These are phyloP conservation scores for Sicus ferrugineus DNA, from an alignment of 2,888 invertebrate species.

Conservation along the genomic window DNA sequence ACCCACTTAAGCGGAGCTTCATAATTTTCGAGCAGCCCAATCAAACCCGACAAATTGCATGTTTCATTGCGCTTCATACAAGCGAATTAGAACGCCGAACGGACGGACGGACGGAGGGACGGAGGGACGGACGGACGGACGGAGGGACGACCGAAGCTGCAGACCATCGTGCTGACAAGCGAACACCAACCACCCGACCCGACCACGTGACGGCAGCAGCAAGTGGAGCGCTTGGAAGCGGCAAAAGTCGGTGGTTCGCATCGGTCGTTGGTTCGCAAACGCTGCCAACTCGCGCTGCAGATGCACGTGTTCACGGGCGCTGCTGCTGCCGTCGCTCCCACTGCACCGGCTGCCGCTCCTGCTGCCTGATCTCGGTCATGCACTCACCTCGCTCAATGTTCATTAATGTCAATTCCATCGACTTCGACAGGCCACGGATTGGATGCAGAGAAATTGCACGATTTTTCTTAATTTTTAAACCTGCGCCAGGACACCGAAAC, in stretches of 20 bases:
- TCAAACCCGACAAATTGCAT: slow-evolving; percentile 1
- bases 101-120: too few species aligned
- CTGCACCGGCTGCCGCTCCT: neutral
- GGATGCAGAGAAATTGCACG: slow-evolving; percentile 42
- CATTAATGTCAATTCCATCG: slow-evolving; percentile 46
- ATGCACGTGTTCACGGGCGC: slow-evolving; percentile 8
- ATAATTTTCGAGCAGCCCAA: slow-evolving; percentile 13
- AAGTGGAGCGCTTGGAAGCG: neutral
- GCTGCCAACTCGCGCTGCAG: neutral
- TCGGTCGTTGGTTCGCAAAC: neutral
- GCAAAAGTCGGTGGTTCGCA: neutral
- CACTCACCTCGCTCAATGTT: slow-evolving; percentile 34
- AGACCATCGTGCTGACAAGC: neutral
- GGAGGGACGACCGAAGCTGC: neutral
- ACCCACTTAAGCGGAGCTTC: slow-evolving; percentile 2
- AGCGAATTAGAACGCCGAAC: too few species aligned
- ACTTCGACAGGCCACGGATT: slow-evolving; percentile 44
- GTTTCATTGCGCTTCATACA: neutral
- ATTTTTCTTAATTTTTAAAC: slow-evolving; percentile 41
- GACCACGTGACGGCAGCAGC: neutral
- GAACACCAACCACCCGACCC: neutral
- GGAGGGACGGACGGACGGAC: neutral
- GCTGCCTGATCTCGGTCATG: neutral
- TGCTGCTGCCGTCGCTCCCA: neutral
- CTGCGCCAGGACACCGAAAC: neutral